Evolutionary conservation across 1,140 invertebrate species (phyloP).

Genomic region (Phthorimaea operculella): DNA sequence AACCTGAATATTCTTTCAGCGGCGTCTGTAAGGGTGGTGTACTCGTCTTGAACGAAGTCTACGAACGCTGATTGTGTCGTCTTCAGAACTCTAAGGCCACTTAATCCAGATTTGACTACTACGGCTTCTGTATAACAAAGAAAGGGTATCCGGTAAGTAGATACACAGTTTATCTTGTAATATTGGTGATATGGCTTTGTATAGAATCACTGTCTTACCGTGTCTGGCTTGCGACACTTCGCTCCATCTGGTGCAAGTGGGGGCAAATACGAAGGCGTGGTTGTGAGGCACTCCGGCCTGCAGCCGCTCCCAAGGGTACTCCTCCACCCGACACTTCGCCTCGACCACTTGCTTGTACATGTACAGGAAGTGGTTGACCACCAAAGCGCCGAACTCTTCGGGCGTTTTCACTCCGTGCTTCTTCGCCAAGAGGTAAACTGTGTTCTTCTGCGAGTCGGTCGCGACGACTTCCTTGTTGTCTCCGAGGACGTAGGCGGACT

Average conservation of each 20-base stretch:
- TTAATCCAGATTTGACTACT: constrained; percentile 72
- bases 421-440: constrained; percentile 82
- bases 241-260: constrained; percentile 72
- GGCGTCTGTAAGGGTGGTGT: constrained; percentile 76
- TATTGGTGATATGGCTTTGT: neutral
- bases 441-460: constrained; percentile 86
- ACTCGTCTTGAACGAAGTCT: constrained; percentile 81
- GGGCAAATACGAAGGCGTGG: constrained; percentile 78
- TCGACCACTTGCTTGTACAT: constrained; percentile 78
- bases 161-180: neutral
- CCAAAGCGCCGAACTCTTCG: constrained; percentile 77
- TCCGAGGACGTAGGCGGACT: constrained; percentile 72
- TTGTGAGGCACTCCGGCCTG: constrained; percentile 72
- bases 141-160: constrained; percentile 2
- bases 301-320: constrained; percentile 80
- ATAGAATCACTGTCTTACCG: constrained; percentile 61
- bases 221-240: constrained; percentile 72
- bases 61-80: constrained; percentile 82
- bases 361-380: constrained; percentile 78
- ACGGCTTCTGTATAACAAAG: constrained; percentile 62
- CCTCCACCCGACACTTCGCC: constrained; percentile 74
- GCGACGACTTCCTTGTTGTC: constrained; percentile 81
- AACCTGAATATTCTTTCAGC: constrained; percentile 75
- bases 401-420: constrained; percentile 78
- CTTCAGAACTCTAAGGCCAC: constrained; percentile 76